phyloP scores from a whole-genome alignment of 2,888 invertebrate species.

The Hyles lineata region DNA sequence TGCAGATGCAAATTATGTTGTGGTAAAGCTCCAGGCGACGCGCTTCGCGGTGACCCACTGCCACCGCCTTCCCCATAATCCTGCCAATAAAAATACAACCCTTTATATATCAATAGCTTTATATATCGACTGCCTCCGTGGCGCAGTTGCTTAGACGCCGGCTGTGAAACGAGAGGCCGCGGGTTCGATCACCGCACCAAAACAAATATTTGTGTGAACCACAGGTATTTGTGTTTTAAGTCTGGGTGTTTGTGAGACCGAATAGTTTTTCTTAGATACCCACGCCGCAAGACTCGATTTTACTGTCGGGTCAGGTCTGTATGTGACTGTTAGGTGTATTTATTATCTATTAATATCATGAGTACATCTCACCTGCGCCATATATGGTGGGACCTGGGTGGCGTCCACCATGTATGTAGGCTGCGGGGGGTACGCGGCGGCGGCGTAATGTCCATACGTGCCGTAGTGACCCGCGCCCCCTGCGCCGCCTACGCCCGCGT shows the following conservation, averaged over 20 bases:
- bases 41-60: constrained; percentile 76
- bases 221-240: too few species aligned
- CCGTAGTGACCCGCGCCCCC: constrained; percentile 76
- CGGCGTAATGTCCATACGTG: constrained; percentile 80
- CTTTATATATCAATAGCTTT: neutral
- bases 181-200: too few species aligned
- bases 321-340: too few species aligned
- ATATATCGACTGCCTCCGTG: too few species aligned
- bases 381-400: constrained; percentile 76
- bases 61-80: constrained; percentile 81
- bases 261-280: too few species aligned
- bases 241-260: too few species aligned
- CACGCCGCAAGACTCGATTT: too few species aligned
- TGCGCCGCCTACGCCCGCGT: constrained; percentile 62
- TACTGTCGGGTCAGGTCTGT: too few species aligned
- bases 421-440: constrained; percentile 75
- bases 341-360: too few species aligned
- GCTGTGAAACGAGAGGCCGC: too few species aligned
- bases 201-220: too few species aligned
- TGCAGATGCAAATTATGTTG: constrained; percentile 79
- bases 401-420: constrained; percentile 79
- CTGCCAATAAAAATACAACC: constrained; percentile 47
- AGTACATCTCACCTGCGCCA: constrained; percentile 71
- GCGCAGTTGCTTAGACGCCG: too few species aligned
- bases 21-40: constrained; percentile 75